phyloP scores from a whole-genome alignment of 35 echinoderm and acorn worm genomes.

The Amphiura filiformis region DNA sequence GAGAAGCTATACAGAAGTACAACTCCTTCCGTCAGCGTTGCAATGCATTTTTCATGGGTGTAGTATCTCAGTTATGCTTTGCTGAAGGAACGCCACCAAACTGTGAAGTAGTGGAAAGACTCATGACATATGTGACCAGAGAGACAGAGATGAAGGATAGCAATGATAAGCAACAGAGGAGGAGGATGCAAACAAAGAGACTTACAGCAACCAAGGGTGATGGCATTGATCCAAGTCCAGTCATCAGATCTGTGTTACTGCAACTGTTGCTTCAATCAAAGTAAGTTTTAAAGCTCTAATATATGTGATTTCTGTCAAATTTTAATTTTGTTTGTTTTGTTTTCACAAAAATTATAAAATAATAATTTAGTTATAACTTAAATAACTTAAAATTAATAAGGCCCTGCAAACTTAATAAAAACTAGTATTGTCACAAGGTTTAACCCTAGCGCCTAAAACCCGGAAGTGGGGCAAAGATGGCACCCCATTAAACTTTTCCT shows the following conservation, averaged over 20 bases:
- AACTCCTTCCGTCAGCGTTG: slow-evolving; percentile 27
- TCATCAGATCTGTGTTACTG: slow-evolving; percentile 22
- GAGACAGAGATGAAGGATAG: not conserved
- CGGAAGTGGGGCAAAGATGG: no score
- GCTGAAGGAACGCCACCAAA: slow-evolving; percentile 21
- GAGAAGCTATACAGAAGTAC: not conserved
- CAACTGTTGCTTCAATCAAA: slow-evolving; percentile 24
- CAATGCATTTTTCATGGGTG: slow-evolving; percentile 23
- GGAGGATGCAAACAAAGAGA: not conserved
- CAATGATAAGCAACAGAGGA: no score
- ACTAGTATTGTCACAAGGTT: no score
- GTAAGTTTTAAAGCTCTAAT: no score
- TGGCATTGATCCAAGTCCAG: slow-evolving; percentile 41
- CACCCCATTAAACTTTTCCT: no score
- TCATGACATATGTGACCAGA: slow-evolving; percentile 32
- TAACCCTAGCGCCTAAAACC: no score
- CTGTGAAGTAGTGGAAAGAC: slow-evolving; percentile 3
- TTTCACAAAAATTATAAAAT: no score
- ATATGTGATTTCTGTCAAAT: no score
- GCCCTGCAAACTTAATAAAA: no score
- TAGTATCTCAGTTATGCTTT: slow-evolving; percentile 23
- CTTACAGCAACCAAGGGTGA: slow-evolving; percentile 7
- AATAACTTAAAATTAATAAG: no score
- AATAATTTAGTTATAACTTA: no score
- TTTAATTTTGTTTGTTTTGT: no score